Conservation (phyloP, 2,888 invertebrate genomes). For the Spialia ferax region DNA sequence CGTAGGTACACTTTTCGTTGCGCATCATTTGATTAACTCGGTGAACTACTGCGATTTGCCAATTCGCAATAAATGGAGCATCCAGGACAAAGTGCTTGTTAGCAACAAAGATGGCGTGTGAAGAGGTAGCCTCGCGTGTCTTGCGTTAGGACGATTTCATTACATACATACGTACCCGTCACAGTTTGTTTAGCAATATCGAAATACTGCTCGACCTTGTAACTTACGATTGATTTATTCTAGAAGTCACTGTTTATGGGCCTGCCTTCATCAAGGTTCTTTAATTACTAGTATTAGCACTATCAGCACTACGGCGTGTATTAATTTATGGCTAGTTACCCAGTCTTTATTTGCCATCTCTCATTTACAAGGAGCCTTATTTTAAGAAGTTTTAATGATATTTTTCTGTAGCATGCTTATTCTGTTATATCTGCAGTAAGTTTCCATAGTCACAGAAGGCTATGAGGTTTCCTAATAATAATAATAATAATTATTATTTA, state of each 20-base stretch:
- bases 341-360: too few species aligned
- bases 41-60: constrained; percentile 11
- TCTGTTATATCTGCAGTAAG: too few species aligned
- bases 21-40: constrained; percentile 7
- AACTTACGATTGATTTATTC: not conserved
- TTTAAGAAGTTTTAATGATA: too few species aligned
- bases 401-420: too few species aligned
- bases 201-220: not conserved
- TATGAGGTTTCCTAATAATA: too few species aligned
- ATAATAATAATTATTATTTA: too few species aligned
- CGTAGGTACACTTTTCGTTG: not conserved
- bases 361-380: too few species aligned
- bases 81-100: constrained; percentile 30
- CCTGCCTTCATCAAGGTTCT: too few species aligned
- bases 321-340: too few species aligned
- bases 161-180: not conserved
- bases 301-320: too few species aligned
- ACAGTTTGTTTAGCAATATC: not conserved
- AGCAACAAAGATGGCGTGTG: constrained; percentile 16
- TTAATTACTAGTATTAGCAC: too few species aligned
- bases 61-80: constrained; percentile 24
- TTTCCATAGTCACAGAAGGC: too few species aligned
- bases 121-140: constrained; percentile 25
- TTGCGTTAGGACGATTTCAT: constrained; percentile 8
- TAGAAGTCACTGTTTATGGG: not conserved